Evolutionary conservation across 2,113 vertebrate genomes (phyloP).

Genomic region (Craseonycteris thonglongyai): DNA sequence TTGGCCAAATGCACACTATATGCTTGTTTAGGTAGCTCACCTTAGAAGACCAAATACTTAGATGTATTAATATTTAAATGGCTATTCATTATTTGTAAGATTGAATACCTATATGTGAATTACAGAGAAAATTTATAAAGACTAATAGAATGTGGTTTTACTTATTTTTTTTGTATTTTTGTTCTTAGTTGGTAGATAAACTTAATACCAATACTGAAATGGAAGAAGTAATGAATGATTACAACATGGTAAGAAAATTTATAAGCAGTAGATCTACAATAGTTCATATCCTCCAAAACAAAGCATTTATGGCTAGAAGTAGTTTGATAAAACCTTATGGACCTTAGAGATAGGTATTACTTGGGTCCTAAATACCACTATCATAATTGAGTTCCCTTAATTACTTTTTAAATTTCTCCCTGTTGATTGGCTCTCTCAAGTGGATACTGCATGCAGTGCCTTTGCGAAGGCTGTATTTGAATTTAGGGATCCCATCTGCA

Average conservation of each 20-base stretch:
- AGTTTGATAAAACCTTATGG: constrained; percentile 10
- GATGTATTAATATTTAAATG: neutral
- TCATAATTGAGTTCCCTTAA: neutral
- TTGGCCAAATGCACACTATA: neutral
- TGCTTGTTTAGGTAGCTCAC: neutral
- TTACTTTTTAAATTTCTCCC: neutral
- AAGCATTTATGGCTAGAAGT: neutral
- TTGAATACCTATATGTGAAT: neutral
- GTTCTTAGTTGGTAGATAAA: constrained; percentile 92
- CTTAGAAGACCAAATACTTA: neutral
- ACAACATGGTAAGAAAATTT: constrained; percentile 85
- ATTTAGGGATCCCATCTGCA: neutral
- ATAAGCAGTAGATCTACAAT: neutral
- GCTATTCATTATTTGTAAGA: constrained; percentile 8
- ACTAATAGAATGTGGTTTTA: neutral
- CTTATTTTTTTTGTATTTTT: constrained; percentile 38
- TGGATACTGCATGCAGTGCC: neutral
- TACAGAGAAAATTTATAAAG: neutral
- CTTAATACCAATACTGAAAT: constrained; percentile 95
- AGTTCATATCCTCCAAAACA: constrained; percentile 6
- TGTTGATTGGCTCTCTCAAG: neutral
- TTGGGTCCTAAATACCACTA: neutral
- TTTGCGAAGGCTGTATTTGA: neutral
- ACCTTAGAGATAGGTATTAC: neutral
- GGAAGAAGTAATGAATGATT: constrained; percentile 91